A percentile compares a stretch with the other conserved stretches of the same genome.
Evolutionary conservation across 2,888 invertebrate species (phyloP).

Genomic region (Thereva unica): DNA sequence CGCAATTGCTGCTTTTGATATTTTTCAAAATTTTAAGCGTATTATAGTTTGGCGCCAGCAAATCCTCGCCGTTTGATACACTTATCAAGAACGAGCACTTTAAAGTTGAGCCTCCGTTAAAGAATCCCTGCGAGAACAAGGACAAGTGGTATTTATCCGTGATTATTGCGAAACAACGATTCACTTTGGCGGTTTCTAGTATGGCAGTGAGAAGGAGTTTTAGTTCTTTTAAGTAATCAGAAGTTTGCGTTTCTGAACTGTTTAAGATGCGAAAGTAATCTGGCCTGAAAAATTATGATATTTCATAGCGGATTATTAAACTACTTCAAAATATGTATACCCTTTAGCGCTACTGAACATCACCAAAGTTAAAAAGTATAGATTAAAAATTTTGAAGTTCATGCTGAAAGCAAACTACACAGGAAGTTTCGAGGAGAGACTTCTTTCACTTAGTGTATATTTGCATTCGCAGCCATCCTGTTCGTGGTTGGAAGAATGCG

Average conservation of each 20-base stretch:
- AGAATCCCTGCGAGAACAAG: slow-evolving; percentile 48
- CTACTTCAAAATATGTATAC: too few relatives aligned
- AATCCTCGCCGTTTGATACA: slow-evolving; percentile 67
- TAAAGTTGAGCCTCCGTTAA: slow-evolving; percentile 43
- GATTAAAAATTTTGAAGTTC: too few relatives aligned
- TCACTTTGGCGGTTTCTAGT: slow-evolving; percentile 45
- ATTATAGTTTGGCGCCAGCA: slow-evolving; percentile 64
- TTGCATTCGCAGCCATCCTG: too few relatives aligned
- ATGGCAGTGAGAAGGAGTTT: slow-evolving; percentile 45
- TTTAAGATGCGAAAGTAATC: neutral
- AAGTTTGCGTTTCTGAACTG: neutral
- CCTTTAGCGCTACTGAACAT: too few relatives aligned
- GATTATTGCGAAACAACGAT: slow-evolving; percentile 53
- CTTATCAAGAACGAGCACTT: slow-evolving; percentile 59
- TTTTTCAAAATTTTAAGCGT: slow-evolving; percentile 64
- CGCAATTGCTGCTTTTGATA: slow-evolving; percentile 69
- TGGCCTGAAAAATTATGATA: too few relatives aligned
- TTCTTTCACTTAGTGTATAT: too few relatives aligned
- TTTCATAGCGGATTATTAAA: too few relatives aligned
- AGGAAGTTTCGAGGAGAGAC: too few relatives aligned
- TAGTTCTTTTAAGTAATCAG: slow-evolving; percentile 45
- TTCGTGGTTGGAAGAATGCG: too few relatives aligned
- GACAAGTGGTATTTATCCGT: slow-evolving; percentile 50
- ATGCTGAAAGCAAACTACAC: too few relatives aligned
- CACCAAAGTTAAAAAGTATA: too few relatives aligned